Evolutionary conservation across 2,888 invertebrate genomes (phyloP), one percentile per base, ranked within the genome.

Genomic region (Eilema caniola): DNA sequence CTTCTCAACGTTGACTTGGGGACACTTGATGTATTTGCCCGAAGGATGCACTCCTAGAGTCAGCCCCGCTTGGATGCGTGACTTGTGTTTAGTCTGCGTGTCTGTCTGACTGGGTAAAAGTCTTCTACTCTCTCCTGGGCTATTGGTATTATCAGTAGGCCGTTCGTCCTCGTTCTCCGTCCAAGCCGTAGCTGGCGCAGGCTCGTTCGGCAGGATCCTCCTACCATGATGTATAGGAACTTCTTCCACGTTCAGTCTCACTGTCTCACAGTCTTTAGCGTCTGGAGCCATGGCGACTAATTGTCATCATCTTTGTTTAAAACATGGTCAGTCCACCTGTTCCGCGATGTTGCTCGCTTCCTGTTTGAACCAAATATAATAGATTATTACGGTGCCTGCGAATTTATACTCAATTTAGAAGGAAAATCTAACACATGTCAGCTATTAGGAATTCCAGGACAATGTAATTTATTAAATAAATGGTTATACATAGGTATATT

Each of bases 121-220:
- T 10, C 90, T 84, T 59, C 87, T 85, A 81, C 84, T 89, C 80
- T 93, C 93, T 25, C 89, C 92, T 3, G 92, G 90, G 70, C 91
- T 91, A 74, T 82, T 77, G 56, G 73, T 74, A 59, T 74, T 80
- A 69, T 81, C 76, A 53, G 25, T 73, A 25, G 74, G 76, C 10
- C 74, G 56, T 37, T 82, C 83, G 20, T 88, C 87, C 72, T 93
- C 94, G 82, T 85, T 85, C 72, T 92, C 92, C 14, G 82, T 81
- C 94, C 94, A 94, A 5, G 94, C 94, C 2, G 77, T 87, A 10
- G 89, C 88, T 2, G 91, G 86, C 20, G 82, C 79, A 25, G 82
- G 78, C 23, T 81, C 86, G 31, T 87, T 85, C 3, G 91, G 93
- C 28, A 90, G 68, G 20, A 92, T 85, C 66, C 89, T 81, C 33